Percentiles rank a stretch among this genome's conserved stretches.
These are phyloP conservation scores for Leucoma salicis DNA, from an alignment of 2,888 invertebrate genomes.

Conservation along the genomic window DNA sequence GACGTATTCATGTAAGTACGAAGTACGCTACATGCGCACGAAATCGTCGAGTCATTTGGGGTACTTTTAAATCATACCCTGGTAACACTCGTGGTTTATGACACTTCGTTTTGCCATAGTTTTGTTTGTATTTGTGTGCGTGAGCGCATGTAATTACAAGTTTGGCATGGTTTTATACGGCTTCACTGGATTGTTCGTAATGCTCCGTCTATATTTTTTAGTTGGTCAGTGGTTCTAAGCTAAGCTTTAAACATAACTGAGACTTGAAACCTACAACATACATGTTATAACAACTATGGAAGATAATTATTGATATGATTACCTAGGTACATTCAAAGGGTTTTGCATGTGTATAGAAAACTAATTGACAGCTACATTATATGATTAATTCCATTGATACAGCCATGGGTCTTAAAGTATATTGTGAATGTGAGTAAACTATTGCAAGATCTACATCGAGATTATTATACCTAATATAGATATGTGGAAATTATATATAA, in stretches of 20 bases:
- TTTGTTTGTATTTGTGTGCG: too few species aligned
- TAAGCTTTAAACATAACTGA: constrained; percentile 14
- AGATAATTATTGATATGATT: constrained; percentile 34
- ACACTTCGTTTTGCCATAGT: too few species aligned
- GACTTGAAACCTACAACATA: constrained; percentile 33
- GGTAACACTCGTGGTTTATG: too few species aligned
- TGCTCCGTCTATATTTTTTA: too few species aligned
- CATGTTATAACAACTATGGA: constrained; percentile 38
- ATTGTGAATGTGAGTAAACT: constrained; percentile 17
- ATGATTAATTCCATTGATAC: constrained; percentile 43
- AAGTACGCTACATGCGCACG: too few species aligned
- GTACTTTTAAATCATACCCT: too few species aligned
- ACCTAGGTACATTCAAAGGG: constrained; percentile 32
- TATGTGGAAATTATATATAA: constrained; percentile 28
- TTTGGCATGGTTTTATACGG: too few species aligned
- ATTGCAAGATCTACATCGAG: constrained; percentile 14
- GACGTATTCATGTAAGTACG: too few species aligned
- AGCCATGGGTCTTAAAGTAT: constrained; percentile 22
- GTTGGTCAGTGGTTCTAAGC: not conserved
- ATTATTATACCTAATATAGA: constrained; percentile 17
- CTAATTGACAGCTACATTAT: constrained; percentile 47
- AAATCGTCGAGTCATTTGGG: too few species aligned
- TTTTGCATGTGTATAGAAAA: constrained; percentile 42
- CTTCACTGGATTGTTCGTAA: too few species aligned
- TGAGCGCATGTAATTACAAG: too few species aligned